These are phyloP conservation scores for Apotomis turbidana DNA, from an alignment of 2,888 invertebrate species.

Conservation along the genomic window DNA sequence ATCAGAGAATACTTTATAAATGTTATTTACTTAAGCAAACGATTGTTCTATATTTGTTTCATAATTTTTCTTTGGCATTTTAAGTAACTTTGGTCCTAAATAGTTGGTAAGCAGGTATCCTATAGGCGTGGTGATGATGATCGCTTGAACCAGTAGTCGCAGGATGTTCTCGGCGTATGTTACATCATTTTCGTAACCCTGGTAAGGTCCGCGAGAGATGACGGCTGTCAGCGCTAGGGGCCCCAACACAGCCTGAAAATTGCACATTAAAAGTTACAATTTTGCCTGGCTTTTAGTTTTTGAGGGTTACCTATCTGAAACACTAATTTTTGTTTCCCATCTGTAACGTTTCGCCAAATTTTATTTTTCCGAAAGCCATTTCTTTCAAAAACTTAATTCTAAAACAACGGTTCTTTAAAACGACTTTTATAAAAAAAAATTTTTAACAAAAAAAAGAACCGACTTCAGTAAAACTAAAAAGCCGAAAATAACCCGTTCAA, in stretches of 20 bases:
- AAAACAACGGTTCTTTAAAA: too few species aligned
- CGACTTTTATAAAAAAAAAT: too few species aligned
- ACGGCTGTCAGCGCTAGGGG: slow-evolving; percentile 80
- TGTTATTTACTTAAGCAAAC: background rate
- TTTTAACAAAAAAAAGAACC: too few species aligned
- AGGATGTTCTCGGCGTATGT: slow-evolving; percentile 65
- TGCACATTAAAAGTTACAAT: background rate
- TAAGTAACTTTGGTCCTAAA: slow-evolving; percentile 66
- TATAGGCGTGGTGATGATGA: slow-evolving; percentile 72
- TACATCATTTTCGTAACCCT: slow-evolving; percentile 49
- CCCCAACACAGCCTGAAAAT: slow-evolving; percentile 83
- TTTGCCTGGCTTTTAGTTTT: too few species aligned
- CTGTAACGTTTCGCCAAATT: too few species aligned
- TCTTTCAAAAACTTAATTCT: too few species aligned
- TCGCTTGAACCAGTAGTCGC: slow-evolving; percentile 65
- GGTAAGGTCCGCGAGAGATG: slow-evolving; percentile 50
- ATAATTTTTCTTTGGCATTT: slow-evolving; percentile 50
- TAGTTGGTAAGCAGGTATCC: slow-evolving; percentile 68
- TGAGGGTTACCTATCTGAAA: too few species aligned
- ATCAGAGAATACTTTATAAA: background rate
- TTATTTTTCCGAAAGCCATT: too few species aligned
- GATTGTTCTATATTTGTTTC: slow-evolving; percentile 25
- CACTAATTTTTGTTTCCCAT: too few species aligned
- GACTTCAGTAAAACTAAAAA: too few species aligned
- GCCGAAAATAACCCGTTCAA: too few species aligned